Conservation (phyloP, 2,113 vertebrate species). For the Oxyura jamaicensis region DNA sequence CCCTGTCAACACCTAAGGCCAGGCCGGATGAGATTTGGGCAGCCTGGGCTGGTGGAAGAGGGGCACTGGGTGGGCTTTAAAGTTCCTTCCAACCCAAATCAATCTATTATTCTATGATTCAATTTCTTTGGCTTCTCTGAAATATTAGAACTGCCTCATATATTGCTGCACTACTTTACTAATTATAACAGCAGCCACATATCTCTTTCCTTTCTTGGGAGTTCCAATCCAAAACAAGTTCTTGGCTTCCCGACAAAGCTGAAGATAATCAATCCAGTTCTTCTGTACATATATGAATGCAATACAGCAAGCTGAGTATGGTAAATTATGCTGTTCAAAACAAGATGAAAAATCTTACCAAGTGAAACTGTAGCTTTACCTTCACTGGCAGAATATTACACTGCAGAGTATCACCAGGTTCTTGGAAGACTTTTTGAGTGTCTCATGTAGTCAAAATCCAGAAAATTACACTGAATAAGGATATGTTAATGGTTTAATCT, state of each 20-base stretch:
- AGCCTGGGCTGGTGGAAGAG: too few species aligned
- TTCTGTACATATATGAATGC: conserved; percentile 23
- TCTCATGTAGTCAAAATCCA: not conserved
- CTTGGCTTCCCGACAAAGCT: not conserved
- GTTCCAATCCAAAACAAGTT: not conserved
- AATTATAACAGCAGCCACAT: not conserved
- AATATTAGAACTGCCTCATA: not conserved
- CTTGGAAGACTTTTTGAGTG: not conserved
- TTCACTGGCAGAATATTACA: not conserved
- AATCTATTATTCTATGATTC: not conserved
- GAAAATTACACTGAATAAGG: not conserved
- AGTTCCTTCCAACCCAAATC: not conserved
- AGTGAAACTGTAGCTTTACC: conserved; percentile 29
- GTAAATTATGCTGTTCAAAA: conserved; percentile 12
- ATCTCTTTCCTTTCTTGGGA: not conserved
- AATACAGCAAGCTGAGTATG: not conserved
- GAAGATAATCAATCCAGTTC: conserved; percentile 38
- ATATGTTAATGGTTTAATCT: not conserved
- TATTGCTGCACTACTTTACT: not conserved
- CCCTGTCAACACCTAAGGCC: too few species aligned
- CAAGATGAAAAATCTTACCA: conserved; percentile 18
- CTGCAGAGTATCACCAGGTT: not conserved
- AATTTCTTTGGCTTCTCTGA: not conserved
- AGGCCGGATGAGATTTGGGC: too few species aligned
- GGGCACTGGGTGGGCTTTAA: not conserved